These are phyloP conservation scores for Eptatretus atami DNA, from an alignment of 2,797 vertebrate genomes.

Conservation along the genomic window DNA sequence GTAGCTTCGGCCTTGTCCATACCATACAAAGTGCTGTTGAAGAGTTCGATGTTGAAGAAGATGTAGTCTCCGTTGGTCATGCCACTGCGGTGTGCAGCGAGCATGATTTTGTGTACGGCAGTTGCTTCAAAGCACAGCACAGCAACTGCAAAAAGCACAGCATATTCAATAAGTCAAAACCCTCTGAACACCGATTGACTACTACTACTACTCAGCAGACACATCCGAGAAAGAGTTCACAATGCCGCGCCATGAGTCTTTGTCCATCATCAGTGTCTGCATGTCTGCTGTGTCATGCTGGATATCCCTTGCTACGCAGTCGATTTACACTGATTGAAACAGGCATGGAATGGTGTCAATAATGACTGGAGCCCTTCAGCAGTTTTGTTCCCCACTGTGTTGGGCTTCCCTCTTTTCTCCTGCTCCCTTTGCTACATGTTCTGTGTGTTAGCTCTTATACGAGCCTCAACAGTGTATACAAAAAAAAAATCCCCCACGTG, in stretches of 20 bases:
- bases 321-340: too few relatives aligned
- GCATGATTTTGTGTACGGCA: slow-evolving; percentile 50
- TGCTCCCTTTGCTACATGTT: too few relatives aligned
- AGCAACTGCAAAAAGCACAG: slow-evolving; percentile 27
- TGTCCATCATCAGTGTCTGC: neutral
- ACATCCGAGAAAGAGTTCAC: neutral
- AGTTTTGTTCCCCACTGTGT: too few relatives aligned
- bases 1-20: slow-evolving; percentile 11
- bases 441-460: too few relatives aligned
- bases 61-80: slow-evolving; percentile 43
- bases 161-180: neutral
- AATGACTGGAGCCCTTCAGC: too few relatives aligned
- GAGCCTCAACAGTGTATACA: too few relatives aligned
- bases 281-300: neutral
- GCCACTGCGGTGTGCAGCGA: slow-evolving; percentile 38
- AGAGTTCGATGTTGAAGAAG: slow-evolving; percentile 92
- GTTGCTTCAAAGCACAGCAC: slow-evolving; percentile 65
- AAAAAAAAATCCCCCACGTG: too few relatives aligned
- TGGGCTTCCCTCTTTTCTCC: too few relatives aligned
- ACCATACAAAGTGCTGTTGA: slow-evolving; percentile 81
- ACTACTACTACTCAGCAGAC: neutral
- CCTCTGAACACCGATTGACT: neutral
- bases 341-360: too few relatives aligned
- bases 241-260: neutral
- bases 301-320: too few relatives aligned